Percentiles rank a stretch among this genome's conserved stretches.
These are phyloP conservation scores for Podotricha telesiphe DNA, from an alignment of 2,888 invertebrate genomes.

Conservation along the genomic window DNA sequence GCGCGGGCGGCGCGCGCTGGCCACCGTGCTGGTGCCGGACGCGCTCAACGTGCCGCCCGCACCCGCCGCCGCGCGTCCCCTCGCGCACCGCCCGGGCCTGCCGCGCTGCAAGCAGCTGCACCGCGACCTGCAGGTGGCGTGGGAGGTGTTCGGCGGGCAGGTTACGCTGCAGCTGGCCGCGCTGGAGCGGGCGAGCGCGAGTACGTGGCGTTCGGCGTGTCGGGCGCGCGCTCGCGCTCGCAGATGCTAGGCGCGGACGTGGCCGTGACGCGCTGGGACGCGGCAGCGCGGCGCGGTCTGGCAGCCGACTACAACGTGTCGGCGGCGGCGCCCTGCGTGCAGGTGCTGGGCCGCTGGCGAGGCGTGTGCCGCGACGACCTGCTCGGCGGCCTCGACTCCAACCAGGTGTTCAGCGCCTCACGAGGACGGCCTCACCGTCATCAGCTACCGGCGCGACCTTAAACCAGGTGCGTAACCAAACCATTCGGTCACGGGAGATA, in stretches of 20 bases:
- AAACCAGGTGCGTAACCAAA: slow-evolving; percentile 85
- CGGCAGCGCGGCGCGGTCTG: slow-evolving; percentile 84
- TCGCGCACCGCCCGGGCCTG: slow-evolving; percentile 77
- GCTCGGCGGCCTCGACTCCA: slow-evolving; percentile 92
- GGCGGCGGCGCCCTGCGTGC: slow-evolving; percentile 92
- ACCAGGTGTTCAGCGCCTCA: slow-evolving; percentile 90
- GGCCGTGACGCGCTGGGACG: slow-evolving; percentile 89
- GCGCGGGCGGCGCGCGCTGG: slow-evolving; percentile 64
- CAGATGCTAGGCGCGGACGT: slow-evolving; percentile 94
- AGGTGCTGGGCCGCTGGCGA: slow-evolving; percentile 92
- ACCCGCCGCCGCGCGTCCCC: slow-evolving; percentile 84
- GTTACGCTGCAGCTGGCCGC: slow-evolving; percentile 93
- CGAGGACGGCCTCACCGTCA: slow-evolving; percentile 89
- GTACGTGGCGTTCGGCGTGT: slow-evolving; percentile 95
- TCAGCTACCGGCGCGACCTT: slow-evolving; percentile 90
- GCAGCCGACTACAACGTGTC: slow-evolving; percentile 94
- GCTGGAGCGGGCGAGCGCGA: slow-evolving; percentile 88
- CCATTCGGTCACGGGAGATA: no score
- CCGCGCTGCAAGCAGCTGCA: slow-evolving; percentile 95
- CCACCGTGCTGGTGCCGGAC: slow-evolving; percentile 88
- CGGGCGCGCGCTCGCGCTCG: slow-evolving; percentile 87
- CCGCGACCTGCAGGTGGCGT: slow-evolving; percentile 91
- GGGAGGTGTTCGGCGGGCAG: slow-evolving; percentile 95
- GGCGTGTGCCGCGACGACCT: slow-evolving; percentile 93
- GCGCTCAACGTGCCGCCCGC: slow-evolving; percentile 93